Percentiles rank a stretch among this genome's conserved stretches.
Evolutionary conservation across 2,888 invertebrate genomes (phyloP).

Genomic region (Adela reaumurella): DNA sequence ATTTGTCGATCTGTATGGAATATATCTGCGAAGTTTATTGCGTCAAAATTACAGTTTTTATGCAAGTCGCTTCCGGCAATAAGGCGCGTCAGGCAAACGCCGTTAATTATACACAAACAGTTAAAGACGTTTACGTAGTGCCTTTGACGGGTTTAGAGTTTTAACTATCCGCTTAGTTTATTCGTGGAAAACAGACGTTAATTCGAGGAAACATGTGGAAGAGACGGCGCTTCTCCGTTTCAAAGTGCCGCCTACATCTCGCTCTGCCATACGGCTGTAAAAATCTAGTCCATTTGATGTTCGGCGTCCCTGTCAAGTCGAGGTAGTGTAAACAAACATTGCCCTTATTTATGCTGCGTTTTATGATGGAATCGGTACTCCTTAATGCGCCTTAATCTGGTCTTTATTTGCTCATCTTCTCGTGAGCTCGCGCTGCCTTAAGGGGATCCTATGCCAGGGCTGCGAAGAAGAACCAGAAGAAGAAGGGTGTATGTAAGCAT

Average conservation of each 20-base stretch:
- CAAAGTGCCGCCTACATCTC: constrained; percentile 36
- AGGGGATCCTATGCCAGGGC: too few species aligned
- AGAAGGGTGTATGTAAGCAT: too few species aligned
- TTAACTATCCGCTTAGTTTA: constrained; percentile 44
- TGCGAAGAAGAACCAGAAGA: too few species aligned
- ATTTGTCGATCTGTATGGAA: too few species aligned
- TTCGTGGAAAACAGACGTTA: constrained; percentile 53
- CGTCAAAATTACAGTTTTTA: background rate
- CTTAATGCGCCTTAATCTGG: too few species aligned
- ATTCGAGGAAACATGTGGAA: constrained; percentile 53
- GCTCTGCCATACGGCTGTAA: background rate
- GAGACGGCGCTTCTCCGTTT: constrained; percentile 45
- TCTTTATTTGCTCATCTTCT: too few species aligned
- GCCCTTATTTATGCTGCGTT: too few species aligned
- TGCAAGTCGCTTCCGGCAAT: constrained; percentile 5
- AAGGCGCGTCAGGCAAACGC: constrained; percentile 17
- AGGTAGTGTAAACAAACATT: background rate
- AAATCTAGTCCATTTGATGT: background rate
- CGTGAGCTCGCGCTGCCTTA: too few species aligned
- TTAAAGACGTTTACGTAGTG: constrained; percentile 39
- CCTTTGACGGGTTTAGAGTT: constrained; percentile 33
- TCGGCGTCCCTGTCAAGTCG: background rate
- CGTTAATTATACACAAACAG: constrained; percentile 39
- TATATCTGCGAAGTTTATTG: too few species aligned
- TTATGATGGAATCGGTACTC: too few species aligned